Evolutionary conservation across 2,113 vertebrate genomes (phyloP).

Genomic region (Poeciliopsis turrubarensis): DNA sequence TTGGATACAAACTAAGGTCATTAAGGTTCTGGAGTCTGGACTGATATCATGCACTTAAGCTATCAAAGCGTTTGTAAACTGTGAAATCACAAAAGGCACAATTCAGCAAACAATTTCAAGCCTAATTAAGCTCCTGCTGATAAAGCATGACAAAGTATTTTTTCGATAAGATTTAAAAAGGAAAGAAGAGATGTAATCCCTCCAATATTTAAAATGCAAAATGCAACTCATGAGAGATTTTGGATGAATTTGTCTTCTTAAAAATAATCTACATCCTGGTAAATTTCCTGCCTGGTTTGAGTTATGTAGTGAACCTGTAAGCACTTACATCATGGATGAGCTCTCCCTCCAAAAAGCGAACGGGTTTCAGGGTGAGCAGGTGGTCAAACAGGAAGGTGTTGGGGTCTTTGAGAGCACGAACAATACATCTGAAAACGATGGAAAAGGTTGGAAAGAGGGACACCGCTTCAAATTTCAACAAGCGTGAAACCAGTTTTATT

Average conservation of each 20-base stretch:
- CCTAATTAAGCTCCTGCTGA: neutral
- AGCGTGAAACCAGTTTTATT: neutral
- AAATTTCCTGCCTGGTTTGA: neutral
- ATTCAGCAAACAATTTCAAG: too few species aligned
- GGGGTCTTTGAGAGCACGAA: slow-evolving; percentile 94
- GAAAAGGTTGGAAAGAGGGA: neutral
- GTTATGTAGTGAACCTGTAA: neutral
- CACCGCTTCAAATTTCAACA: neutral
- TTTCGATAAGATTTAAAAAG: neutral
- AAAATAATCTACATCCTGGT: neutral
- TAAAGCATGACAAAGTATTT: neutral
- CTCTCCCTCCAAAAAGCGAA: slow-evolving; percentile 98
- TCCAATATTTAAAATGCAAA: neutral
- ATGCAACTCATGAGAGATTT: neutral
- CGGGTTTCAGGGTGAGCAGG: slow-evolving; percentile 95
- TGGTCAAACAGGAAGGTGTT: slow-evolving; percentile 97
- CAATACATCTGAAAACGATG: slow-evolving; percentile 86
- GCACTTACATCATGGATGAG: slow-evolving; percentile 97
- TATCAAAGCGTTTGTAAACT: neutral
- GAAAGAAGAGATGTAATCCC: neutral
- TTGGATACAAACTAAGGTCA: neutral
- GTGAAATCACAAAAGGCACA: neutral
- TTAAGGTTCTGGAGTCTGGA: neutral
- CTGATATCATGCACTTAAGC: neutral
- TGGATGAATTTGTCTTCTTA: neutral